Evolutionary conservation across 2,113 vertebrate genomes (phyloP), one percentile per base, ranked within the genome.

Genomic region (Xenopus borealis): DNA sequence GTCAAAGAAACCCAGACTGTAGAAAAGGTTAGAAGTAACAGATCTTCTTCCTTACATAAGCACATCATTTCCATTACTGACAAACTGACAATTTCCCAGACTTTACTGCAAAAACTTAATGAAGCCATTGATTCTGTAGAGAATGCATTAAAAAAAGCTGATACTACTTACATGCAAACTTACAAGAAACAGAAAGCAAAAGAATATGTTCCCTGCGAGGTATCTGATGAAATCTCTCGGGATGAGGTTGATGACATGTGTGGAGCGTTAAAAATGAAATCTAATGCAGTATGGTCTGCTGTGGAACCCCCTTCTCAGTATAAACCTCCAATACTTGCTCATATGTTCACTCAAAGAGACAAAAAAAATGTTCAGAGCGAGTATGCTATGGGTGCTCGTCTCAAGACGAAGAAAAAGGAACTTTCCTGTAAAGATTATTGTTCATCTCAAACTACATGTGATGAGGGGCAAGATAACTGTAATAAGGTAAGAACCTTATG

Each of bases 271-370:
- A 13, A 18, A 17, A 59, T 20, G 44, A 75, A 75, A 67, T 33
- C 16, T 4, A 52, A 52, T 20, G 45, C 30, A 18, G 72, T 62
- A 71, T 68, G 0, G 19, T 66, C 69, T 33, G 79, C 86, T 10
- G 5, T 79, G 6, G 85, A 80, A 14, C 91, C 91, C 1, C 88
- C 88, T 1, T n/a, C 72, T 47, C 47, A 0, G 12, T 92, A 90
- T 17, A 3, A 78, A 27, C 82, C 85, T 47, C 87, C 86, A 0
- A 23, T 0, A 0, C 45, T 18, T 69, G 52, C 0, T 0, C 12
- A 0, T 53, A 40, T 13, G 47, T 17, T 46, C 79, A 61, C 7
- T 46, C 52, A 67, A 17, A 69, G 19, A 45, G 58, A 58, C 52
- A 59, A 1, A 6, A 69, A 53, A 66, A 45, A 69, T 6, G 46